Evolutionary conservation across 2,888 invertebrate species (phyloP), one percentile per base, ranked within the genome.

Genomic region (Erebia aethiops): DNA sequence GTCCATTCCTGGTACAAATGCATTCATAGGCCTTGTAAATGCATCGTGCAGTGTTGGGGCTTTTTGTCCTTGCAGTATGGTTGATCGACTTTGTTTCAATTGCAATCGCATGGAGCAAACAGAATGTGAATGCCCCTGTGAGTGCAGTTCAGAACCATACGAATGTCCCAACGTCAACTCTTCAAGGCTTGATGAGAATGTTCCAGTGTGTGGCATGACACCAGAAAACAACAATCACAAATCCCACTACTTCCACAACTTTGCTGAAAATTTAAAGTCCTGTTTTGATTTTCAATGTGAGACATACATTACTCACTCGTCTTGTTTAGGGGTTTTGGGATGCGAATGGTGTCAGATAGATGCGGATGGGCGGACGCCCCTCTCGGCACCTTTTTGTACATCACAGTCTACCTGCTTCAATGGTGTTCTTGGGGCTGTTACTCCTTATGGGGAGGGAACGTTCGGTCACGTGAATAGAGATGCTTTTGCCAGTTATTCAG

Each of bases 111-210:
- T 98, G 97, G 98, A 98, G 84, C 98, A 98, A 88, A 97, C 96
- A 3, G 98, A 98, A 83, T 98, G 98, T 80, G 98, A 98, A 87
- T 98, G 98, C 82, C 98, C 98, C 0, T 98, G 98, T 85, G 98
- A 98, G 87, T 98, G 98, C 82, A 96, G 94, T 73, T 93, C 95
- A 1, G 91, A 92, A 77, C 78, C 86, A 7, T 91, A 89, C 67
- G 89, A 91, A 62, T 92, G 91, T 66, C 85, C 89, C 1, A 84
- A 85, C 69, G 78, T 86, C 0, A 91, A 90, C 70, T 72, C 83
- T 35, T 85, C 90, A 1, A 81, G 82, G 64, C 81, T 85, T 16
- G 84, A 84, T 75, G 84, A 85, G 76, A 85, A 90, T 64, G 87
- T 89, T 57, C 88, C 92, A 1, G 81, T 93, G 18, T 94, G 94